A percentile compares a stretch with the other conserved stretches of the same genome.
Conservation (phyloP, 2,113 vertebrate species). For the Seriola dumerili region DNA sequence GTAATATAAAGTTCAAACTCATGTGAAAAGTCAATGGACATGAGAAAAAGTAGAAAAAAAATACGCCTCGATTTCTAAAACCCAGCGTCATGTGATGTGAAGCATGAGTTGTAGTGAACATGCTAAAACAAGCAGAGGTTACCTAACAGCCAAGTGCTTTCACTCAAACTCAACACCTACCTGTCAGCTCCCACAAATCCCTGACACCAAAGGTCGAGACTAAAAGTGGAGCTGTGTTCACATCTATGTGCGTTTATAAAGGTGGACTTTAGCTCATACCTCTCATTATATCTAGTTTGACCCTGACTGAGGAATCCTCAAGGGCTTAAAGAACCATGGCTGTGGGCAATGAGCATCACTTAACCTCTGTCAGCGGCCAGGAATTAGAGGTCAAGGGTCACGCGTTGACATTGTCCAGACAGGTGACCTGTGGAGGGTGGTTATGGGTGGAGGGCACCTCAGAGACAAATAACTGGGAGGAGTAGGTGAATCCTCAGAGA, state of each 20-base stretch:
- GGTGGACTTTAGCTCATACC: background rate
- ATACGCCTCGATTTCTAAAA: too few species aligned
- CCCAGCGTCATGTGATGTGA: background rate
- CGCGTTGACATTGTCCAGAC: constrained; percentile 37
- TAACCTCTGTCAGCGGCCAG: constrained; percentile 21
- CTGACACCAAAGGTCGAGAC: constrained; percentile 2
- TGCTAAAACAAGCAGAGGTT: background rate
- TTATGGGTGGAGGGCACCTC: too few species aligned
- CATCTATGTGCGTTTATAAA: background rate
- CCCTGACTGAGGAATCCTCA: constrained; percentile 18
- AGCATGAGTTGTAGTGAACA: background rate
- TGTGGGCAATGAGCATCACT: constrained; percentile 7
- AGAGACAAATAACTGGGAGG: background rate
- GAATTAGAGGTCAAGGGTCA: constrained; percentile 44
- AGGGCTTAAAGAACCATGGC: constrained; percentile 11
- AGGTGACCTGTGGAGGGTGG: constrained; percentile 16
- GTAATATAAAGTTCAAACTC: too few species aligned
- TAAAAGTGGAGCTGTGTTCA: background rate
- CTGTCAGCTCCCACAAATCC: background rate
- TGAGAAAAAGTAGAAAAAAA: too few species aligned
- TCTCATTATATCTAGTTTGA: constrained; percentile 8
- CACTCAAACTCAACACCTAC: constrained; percentile 5
- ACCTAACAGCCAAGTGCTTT: background rate
- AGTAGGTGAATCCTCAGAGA: background rate
- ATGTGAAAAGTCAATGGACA: too few species aligned